Percentiles rank a stretch among this genome's conserved stretches.
Conservation (phyloP, 2,888 invertebrate species). For the Tipula helvola region DNA sequence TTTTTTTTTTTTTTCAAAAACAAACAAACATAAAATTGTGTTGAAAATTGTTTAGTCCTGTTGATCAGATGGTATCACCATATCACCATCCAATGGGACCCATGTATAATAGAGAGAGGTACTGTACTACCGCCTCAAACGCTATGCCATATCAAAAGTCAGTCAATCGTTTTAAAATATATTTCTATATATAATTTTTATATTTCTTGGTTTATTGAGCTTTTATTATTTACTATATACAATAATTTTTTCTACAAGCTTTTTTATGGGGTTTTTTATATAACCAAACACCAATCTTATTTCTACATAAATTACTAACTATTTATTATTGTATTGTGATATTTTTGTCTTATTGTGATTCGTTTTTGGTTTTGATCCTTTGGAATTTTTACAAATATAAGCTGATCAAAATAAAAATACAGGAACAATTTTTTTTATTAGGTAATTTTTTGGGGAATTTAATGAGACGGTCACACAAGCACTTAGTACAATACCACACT, state of each 20-base stretch:
- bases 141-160: background rate
- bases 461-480: background rate
- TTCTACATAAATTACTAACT: background rate
- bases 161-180: background rate
- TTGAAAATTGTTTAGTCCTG: slow-evolving; percentile 32
- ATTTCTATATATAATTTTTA: background rate
- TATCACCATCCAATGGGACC: slow-evolving; percentile 40
- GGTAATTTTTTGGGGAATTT: background rate
- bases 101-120: slow-evolving; percentile 39
- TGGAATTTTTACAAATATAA: background rate
- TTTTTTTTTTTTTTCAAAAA: background rate
- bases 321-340: background rate
- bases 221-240: background rate
- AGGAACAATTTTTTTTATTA: background rate
- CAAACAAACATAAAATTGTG: slow-evolving; percentile 8
- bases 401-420: background rate
- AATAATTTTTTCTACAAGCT: slow-evolving; percentile 6
- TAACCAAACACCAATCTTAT: background rate
- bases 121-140: slow-evolving; percentile 21
- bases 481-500: background rate
- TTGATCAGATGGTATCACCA: slow-evolving; percentile 38
- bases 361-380: background rate
- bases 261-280: background rate
- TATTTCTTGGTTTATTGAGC: slow-evolving; percentile 4
- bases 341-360: background rate